Conservation (phyloP, 92 coral and sea anemone genomes). For the Palythoa heliodiscus region DNA sequence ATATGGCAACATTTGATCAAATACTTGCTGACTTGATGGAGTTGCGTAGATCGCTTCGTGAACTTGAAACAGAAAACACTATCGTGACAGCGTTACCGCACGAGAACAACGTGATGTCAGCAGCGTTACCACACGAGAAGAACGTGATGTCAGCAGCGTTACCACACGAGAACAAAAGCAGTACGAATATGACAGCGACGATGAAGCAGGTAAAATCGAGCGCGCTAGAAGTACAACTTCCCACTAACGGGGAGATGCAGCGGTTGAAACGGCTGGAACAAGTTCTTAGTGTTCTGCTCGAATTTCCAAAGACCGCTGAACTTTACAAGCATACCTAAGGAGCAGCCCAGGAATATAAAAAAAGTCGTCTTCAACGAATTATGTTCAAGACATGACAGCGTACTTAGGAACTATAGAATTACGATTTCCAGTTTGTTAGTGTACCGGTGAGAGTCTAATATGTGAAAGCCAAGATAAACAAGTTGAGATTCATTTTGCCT, state of each 20-base stretch:
- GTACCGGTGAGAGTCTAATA: no score
- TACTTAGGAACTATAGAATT: no score
- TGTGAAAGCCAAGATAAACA: no score
- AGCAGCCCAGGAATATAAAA: not conserved
- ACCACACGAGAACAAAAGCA: not conserved
- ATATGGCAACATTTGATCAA: constrained; percentile 1
- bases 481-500: no score
- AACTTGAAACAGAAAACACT: constrained; percentile 8
- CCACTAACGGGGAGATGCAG: constrained; percentile 19
- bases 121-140: not conserved
- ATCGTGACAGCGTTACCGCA: not conserved
- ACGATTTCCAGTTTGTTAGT: no score
- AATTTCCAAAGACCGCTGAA: not conserved
- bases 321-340: not conserved
- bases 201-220: not conserved
- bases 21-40: constrained; percentile 6
- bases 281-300: constrained; percentile 8
- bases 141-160: not conserved
- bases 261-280: constrained; percentile 28
- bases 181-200: not conserved
- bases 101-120: not conserved
- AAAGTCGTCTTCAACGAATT: no score
- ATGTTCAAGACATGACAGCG: no score
- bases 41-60: constrained; percentile 2
- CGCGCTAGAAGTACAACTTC: not conserved